These are phyloP conservation scores for Cephalopachus bancanus DNA, from an alignment of 2,797 vertebrate genomes.

Conservation along the genomic window DNA sequence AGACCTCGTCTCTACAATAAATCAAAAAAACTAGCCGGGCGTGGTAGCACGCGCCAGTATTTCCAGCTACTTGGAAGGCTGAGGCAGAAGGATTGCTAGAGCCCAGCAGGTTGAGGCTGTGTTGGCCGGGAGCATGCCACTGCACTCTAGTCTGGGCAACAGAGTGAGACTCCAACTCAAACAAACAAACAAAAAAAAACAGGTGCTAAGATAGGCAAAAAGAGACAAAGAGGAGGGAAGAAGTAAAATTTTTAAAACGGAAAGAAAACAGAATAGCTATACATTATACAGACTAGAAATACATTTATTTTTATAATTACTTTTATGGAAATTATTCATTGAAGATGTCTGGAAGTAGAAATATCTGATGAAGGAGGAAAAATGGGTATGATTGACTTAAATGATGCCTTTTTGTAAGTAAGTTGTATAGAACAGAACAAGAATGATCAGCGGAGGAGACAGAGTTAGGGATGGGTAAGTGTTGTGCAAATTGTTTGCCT, in stretches of 20 bases:
- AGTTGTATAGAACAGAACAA: conserved; percentile 50
- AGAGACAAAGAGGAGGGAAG: not conserved
- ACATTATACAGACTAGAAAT: not conserved
- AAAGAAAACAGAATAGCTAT: not conserved
- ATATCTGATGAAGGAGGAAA: conserved; percentile 64
- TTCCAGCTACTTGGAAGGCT: too few species aligned
- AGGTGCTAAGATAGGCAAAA: conserved; percentile 22
- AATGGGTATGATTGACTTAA: conserved; percentile 63
- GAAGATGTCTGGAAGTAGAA: conserved; percentile 55
- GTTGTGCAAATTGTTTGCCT: not conserved
- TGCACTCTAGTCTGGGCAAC: too few species aligned
- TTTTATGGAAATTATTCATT: conserved; percentile 54
- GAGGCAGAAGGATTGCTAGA: too few species aligned
- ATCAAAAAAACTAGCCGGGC: too few species aligned
- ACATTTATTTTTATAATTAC: conserved; percentile 74
- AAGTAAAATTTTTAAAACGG: not conserved
- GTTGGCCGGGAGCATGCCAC: too few species aligned
- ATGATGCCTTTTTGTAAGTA: conserved; percentile 56
- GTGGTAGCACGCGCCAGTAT: too few species aligned
- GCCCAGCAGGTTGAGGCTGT: too few species aligned
- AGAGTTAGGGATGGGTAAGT: not conserved
- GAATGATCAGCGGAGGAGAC: conserved; percentile 51
- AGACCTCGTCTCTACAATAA: too few species aligned
- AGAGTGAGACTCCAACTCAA: too few species aligned
- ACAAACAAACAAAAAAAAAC: not conserved